Percentiles rank a stretch among this genome's conserved stretches.
Evolutionary conservation across 2,888 invertebrate genomes (phyloP).

Genomic region (Drosophila paramelanica): DNA sequence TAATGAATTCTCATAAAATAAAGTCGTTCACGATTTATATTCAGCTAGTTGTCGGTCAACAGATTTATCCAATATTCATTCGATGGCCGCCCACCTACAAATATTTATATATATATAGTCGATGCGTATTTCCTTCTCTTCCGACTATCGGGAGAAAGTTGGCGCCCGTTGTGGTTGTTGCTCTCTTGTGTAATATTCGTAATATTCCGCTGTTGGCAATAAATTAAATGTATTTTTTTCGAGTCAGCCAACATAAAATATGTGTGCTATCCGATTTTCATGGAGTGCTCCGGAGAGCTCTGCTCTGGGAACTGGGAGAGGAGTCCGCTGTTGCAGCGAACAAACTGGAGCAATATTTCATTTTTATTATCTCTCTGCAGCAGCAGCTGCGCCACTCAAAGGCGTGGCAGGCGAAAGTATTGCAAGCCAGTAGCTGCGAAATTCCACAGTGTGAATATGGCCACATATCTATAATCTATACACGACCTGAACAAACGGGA

Average conservation of each 20-base stretch:
- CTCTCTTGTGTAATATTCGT: constrained; percentile 45
- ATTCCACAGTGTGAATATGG: not conserved
- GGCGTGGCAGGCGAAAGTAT: constrained; percentile 43
- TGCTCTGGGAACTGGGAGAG: not conserved
- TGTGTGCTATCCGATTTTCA: constrained; percentile 84
- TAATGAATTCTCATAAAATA: constrained; percentile 39
- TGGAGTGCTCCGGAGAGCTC: constrained; percentile 57
- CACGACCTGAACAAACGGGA: not conserved
- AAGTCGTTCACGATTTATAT: constrained; percentile 3
- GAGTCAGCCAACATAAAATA: constrained; percentile 78
- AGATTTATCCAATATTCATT: constrained; percentile 39
- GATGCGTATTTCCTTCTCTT: constrained; percentile 12
- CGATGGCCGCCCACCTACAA: constrained; percentile 29
- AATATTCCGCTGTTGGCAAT: constrained; percentile 80
- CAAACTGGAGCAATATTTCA: constrained; percentile 82
- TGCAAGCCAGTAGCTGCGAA: constrained; percentile 6
- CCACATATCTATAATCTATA: not conserved
- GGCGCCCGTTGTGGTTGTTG: constrained; percentile 10
- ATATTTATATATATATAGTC: constrained; percentile 31
- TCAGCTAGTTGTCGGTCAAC: constrained; percentile 22
- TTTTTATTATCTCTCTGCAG: constrained; percentile 81
- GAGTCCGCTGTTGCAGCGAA: constrained; percentile 9
- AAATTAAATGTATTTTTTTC: constrained; percentile 81
- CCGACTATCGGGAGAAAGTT: constrained; percentile 35
- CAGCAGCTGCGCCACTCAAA: constrained; percentile 1